Evolutionary conservation across 2,113 vertebrate species (phyloP).

Genomic region (Dermatemys mawii): DNA sequence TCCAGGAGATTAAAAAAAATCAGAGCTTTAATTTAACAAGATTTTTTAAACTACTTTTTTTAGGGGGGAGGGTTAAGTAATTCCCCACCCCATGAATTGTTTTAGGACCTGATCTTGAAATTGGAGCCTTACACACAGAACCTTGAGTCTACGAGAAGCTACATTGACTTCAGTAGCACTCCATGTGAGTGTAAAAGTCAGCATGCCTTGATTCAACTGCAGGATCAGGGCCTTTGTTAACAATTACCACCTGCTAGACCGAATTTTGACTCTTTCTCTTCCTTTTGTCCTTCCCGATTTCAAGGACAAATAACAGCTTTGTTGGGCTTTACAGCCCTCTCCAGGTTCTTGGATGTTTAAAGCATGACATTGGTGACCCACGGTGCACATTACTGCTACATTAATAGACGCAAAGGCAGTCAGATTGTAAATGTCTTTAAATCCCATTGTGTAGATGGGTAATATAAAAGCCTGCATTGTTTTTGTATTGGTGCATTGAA

Average conservation of each 20-base stretch:
- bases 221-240: neutral
- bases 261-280: neutral
- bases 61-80: too few species aligned
- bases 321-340: neutral
- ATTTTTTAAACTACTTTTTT: too few species aligned
- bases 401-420: neutral
- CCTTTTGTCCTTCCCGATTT: neutral
- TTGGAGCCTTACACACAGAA: neutral
- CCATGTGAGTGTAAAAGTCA: neutral
- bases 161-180: neutral
- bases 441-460: neutral
- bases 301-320: neutral
- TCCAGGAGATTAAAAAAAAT: conserved; percentile 9
- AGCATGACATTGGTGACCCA: neutral
- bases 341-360: neutral
- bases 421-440: neutral
- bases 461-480: neutral
- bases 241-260: neutral
- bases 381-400: neutral
- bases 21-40: neutral
- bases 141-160: neutral
- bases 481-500: neutral
- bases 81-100: neutral
- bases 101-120: neutral
- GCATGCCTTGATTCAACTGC: neutral